Evolutionary conservation across 2,797 vertebrate genomes (phyloP), one percentile per base, ranked within the genome.

Genomic region (Melanotaenia boesemani): DNA sequence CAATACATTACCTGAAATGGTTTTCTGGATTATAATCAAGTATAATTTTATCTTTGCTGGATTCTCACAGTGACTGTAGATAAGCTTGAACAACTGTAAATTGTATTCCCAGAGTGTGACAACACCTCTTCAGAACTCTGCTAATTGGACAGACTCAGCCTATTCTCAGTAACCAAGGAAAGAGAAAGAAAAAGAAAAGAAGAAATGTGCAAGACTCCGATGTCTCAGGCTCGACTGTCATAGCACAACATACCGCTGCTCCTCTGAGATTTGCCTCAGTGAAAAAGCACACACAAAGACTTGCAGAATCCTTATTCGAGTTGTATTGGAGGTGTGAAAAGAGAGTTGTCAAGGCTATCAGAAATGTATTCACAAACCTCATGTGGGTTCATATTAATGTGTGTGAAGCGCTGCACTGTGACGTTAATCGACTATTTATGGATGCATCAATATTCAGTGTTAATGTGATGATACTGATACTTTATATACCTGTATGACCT

Each of bases 81-180:
- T 89, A 67, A 58, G 81, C 79, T 85, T 76, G 85, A 89, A 83
- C 78, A 86, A 90, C 84, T 89, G 88, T 86, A 91, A 89, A 92
- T 89, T 89, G 84, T 86, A 91, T 91, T 93, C 86, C 81, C 70
- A 67, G 58, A 76, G 77, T 90, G 91, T 87, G 80, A 88, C 87
- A 86, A 89, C 90, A 89, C 89, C 88, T 92, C 79, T 73, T 85
- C 87, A 86, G 81, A 86, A 88, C 88, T 69, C 82, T 86, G 88
- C 86, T 92, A 94, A 94, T 93, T 93, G 85, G 91, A 72, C 87
- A 84, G 82, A 82, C 76, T 76, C 77, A 86, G 77, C 79, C 80
- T 86, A 81, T 91, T 91, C 89, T 89, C 84, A 67, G 81, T 76
- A 88, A 82, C 79, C 63, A 62, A 75, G 76, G 55, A 80, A 58